Percentiles rank a stretch among this genome's conserved stretches.
These are phyloP conservation scores for Saguinus midas DNA, from an alignment of 2,113 vertebrate species.

Conservation along the genomic window DNA sequence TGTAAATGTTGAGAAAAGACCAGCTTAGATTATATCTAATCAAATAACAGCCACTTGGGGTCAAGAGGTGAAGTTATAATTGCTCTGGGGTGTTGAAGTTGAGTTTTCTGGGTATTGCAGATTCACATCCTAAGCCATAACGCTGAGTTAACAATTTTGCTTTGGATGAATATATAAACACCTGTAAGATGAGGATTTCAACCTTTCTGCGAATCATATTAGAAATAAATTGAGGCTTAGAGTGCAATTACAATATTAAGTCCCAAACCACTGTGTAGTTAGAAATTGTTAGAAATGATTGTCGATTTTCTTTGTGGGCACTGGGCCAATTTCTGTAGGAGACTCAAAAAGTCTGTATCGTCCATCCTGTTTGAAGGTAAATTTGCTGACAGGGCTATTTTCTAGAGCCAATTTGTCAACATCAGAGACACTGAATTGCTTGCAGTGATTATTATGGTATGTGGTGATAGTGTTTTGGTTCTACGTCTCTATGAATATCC, in stretches of 20 bases:
- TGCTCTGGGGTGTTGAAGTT: neutral
- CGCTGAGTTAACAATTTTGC: constrained; percentile 46
- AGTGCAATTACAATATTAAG: constrained; percentile 40
- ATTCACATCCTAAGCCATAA: constrained; percentile 31
- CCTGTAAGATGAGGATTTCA: constrained; percentile 49
- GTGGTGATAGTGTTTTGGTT: neutral
- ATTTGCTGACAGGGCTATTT: neutral
- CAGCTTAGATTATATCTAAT: neutral
- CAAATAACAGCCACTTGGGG: constrained; percentile 42
- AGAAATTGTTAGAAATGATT: constrained; percentile 54
- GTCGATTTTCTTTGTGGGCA: constrained; percentile 9
- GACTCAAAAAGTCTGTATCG: neutral
- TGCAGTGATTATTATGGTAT: neutral
- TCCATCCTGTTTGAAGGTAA: neutral
- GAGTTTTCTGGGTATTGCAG: constrained; percentile 29
- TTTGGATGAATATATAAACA: constrained; percentile 49
- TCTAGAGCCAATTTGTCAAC: neutral
- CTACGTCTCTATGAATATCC: neutral
- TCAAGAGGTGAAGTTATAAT: constrained; percentile 30
- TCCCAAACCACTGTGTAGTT: neutral
- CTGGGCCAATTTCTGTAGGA: constrained; percentile 3
- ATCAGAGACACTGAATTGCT: neutral
- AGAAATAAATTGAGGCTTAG: constrained; percentile 50
- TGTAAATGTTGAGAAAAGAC: constrained; percentile 32
- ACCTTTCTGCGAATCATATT: constrained; percentile 23